Conservation (phyloP, 1,140 invertebrate species). For the Harpegnathos saltator region DNA sequence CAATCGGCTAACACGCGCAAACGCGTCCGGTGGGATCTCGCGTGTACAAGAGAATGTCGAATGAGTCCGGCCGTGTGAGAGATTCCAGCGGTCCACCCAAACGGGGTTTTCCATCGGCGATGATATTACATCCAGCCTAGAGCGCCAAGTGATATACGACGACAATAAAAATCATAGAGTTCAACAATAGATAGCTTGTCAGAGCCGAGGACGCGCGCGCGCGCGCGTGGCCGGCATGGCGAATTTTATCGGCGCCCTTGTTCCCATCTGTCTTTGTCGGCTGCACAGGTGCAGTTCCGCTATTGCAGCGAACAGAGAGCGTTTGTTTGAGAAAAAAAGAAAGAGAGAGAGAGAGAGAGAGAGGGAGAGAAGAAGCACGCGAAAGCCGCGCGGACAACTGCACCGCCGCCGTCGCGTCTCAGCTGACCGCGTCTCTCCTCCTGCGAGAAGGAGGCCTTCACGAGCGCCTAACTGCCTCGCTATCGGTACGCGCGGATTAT, state of each 20-base stretch:
- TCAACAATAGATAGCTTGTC: slow-evolving; percentile 39
- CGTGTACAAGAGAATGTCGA: neutral
- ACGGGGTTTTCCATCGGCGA: neutral
- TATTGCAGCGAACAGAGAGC: too few relatives aligned
- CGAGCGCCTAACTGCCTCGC: neutral
- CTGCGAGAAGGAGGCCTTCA: slow-evolving; percentile 35
- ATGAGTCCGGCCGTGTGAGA: neutral
- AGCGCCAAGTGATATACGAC: neutral
- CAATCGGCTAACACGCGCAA: neutral
- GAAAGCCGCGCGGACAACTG: slow-evolving; percentile 27
- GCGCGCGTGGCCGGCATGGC: neutral
- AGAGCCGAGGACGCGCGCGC: neutral
- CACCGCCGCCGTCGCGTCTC: neutral
- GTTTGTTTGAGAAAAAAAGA: too few relatives aligned
- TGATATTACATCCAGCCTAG: slow-evolving; percentile 12
- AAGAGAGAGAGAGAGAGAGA: neutral
- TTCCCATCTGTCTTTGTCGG: slow-evolving; percentile 43
- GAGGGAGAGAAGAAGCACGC: neutral
- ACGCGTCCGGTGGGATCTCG: neutral
- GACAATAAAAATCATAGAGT: slow-evolving; percentile 37
- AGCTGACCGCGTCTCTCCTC: neutral
- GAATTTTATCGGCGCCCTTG: slow-evolving; percentile 40
- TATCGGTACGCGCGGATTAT: slow-evolving; percentile 23
- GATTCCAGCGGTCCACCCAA: neutral
- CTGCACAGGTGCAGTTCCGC: neutral